A percentile compares a stretch with the other conserved stretches of the same genome.
These are phyloP conservation scores for Esox masquinongy DNA, from an alignment of 2,797 vertebrate genomes.

Conservation along the genomic window DNA sequence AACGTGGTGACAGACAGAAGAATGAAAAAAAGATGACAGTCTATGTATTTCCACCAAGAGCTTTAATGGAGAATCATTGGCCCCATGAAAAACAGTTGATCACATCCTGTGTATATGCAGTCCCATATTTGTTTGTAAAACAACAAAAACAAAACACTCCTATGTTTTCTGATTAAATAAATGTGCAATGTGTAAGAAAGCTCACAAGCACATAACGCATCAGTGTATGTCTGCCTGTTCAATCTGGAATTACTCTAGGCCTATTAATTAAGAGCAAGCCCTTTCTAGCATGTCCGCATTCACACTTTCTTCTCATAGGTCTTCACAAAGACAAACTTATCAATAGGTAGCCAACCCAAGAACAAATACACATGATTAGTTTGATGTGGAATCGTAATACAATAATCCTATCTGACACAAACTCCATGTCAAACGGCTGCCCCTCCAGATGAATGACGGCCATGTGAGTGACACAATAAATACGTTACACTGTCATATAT, in stretches of 20 bases:
- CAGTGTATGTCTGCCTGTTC: not conserved
- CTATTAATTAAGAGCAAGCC: not conserved
- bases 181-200: slow-evolving; percentile 27
- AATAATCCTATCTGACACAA: slow-evolving; percentile 20
- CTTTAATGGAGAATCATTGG: slow-evolving; percentile 67
- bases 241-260: slow-evolving; percentile 8
- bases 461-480: slow-evolving; percentile 4
- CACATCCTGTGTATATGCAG: slow-evolving; percentile 33
- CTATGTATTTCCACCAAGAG: slow-evolving; percentile 43
- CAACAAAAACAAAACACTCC: slow-evolving; percentile 33
- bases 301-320: not conserved
- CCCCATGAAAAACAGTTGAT: slow-evolving; percentile 57
- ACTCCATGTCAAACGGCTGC: slow-evolving; percentile 2
- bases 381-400: slow-evolving; percentile 29
- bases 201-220: slow-evolving; percentile 12
- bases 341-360: slow-evolving; percentile 3
- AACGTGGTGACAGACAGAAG: not conserved
- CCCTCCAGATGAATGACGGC: slow-evolving; percentile 16
- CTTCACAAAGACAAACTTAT: slow-evolving; percentile 17
- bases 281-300: not conserved
- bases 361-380: slow-evolving; percentile 17
- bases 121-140: slow-evolving; percentile 33
- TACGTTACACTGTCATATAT: slow-evolving; percentile 1
- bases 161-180: slow-evolving; percentile 36
- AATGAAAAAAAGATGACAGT: not conserved